Evolutionary conservation across 2,888 invertebrate species (phyloP).

Genomic region (Ectemnius continuus): DNA sequence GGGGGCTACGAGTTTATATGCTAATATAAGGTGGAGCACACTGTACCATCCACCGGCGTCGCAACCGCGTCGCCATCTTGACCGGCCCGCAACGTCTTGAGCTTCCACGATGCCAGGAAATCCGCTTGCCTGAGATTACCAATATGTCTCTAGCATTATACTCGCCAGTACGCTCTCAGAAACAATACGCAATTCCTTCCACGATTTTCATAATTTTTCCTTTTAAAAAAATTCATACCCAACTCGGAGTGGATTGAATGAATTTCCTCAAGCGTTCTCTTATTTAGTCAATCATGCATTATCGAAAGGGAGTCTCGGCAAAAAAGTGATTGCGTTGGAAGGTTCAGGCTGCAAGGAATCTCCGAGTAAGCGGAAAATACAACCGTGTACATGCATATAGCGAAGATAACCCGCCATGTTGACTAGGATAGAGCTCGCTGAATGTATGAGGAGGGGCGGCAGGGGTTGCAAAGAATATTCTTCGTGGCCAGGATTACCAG

Average conservation of each 20-base stretch:
- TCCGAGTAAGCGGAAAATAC: constrained; percentile 68
- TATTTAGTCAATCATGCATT: no score
- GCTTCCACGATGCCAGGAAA: constrained; percentile 38
- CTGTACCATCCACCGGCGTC: constrained; percentile 56
- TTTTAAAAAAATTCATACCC: no score
- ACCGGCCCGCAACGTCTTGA: constrained; percentile 68
- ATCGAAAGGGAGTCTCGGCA: not conserved
- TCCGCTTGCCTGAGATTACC: constrained; percentile 63
- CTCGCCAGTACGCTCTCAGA: not conserved
- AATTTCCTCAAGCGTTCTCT: no score
- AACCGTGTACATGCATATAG: constrained; percentile 27
- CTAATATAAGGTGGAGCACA: constrained; percentile 74
- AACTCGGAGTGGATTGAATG: no score
- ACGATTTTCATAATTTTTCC: not conserved
- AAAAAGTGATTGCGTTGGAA: constrained; percentile 7
- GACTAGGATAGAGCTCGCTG: constrained; percentile 67
- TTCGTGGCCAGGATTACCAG: not conserved
- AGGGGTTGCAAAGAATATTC: not conserved
- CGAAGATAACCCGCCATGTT: constrained; percentile 63
- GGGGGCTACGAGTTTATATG: constrained; percentile 75
- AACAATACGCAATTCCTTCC: not conserved
- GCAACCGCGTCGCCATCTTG: constrained; percentile 63
- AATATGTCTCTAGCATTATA: constrained; percentile 60
- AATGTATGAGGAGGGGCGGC: not conserved
- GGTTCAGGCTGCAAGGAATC: constrained; percentile 45